Evolutionary conservation across 35 echinoderm and acorn worm species (phyloP), one percentile per base, ranked within the genome.

Genomic region (Ophiothrix spiculata): DNA sequence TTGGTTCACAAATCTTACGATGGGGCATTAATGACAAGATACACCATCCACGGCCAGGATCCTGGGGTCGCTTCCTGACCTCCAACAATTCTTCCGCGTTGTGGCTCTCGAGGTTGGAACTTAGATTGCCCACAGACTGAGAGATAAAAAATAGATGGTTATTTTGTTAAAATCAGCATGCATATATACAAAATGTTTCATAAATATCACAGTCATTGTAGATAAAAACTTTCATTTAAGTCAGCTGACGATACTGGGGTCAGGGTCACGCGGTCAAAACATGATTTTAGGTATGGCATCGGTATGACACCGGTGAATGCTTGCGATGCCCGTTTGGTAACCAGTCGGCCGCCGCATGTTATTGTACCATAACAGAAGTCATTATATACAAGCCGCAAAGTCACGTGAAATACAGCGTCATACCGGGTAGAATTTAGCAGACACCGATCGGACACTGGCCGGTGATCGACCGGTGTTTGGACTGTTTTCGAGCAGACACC

Each of bases 11-110:
- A 54, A 8, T 11, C 4, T 29, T 78, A 77, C 31, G 15, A 41
- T 41, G 74, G 33, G 1, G 85, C 64, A 10, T 40, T 75, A 8
- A 78, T 75, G 14, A 32, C 74, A 14, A 86, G 25, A 25, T 86
- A 33, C 13, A 49, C 76, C 32, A 78, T 75, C 85, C 85, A 86
- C 37, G 85, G 85, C 85, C 85, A 86, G 0, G 85, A 86, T 6
- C 75, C 69, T 40, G n/a, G 23, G 0, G 0, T n/a, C 15, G 75
- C 75, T 25, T 75, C 40, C 17, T 10, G 33, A 15, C 85, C 85
- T 35, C 85, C 85, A 39, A 86, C n/a, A 75, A 86, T 77, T 17
- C 85, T 64, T 10, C 32, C 1, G 25, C 39, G 35, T 15, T n/a
- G 83, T 45, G 17, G 14, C 10, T 33, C 33, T 32, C 28, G 39